Conservation (phyloP, 1,140 invertebrate genomes). For the Aricia agestis region DNA sequence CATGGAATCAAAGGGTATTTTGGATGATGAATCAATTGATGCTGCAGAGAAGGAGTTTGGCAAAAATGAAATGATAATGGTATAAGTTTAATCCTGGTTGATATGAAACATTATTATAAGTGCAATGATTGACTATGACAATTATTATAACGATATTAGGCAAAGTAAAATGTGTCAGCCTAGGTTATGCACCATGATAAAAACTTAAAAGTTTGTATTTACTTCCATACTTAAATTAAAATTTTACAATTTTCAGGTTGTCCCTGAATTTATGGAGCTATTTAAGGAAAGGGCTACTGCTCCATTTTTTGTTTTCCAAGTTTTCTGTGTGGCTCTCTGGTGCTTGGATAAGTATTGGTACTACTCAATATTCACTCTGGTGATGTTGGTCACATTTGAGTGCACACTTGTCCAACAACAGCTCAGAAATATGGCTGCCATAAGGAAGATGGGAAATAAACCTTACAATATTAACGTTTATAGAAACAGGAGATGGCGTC, state of each 20-base stretch:
- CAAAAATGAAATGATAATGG: slow-evolving; percentile 90
- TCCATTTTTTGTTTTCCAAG: slow-evolving; percentile 97
- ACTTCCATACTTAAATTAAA: no score
- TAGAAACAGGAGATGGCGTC: slow-evolving; percentile 94
- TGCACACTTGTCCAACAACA: slow-evolving; percentile 99
- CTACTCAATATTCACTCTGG: slow-evolving; percentile 97
- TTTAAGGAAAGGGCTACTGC: slow-evolving; percentile 98
- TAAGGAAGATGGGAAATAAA: slow-evolving; percentile 99
- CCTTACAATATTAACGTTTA: slow-evolving; percentile 96
- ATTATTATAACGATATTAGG: no score
- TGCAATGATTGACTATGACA: no score
- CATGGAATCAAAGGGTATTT: slow-evolving; percentile 90
- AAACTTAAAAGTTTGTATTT: neutral
- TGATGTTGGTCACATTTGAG: slow-evolving; percentile 99
- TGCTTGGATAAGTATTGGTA: slow-evolving; percentile 99
- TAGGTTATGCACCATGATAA: neutral
- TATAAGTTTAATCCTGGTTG: slow-evolving; percentile 36
- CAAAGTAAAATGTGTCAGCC: no score
- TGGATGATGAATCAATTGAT: slow-evolving; percentile 86
- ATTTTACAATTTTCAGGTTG: slow-evolving; percentile 80
- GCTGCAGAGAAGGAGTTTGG: slow-evolving; percentile 89
- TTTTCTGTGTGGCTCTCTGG: slow-evolving; percentile 99
- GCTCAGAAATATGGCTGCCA: slow-evolving; percentile 98
- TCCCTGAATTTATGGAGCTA: slow-evolving; percentile 97
- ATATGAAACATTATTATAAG: neutral